Evolutionary conservation across 1,140 invertebrate species (phyloP).

Genomic region (Radopholus similis): DNA sequence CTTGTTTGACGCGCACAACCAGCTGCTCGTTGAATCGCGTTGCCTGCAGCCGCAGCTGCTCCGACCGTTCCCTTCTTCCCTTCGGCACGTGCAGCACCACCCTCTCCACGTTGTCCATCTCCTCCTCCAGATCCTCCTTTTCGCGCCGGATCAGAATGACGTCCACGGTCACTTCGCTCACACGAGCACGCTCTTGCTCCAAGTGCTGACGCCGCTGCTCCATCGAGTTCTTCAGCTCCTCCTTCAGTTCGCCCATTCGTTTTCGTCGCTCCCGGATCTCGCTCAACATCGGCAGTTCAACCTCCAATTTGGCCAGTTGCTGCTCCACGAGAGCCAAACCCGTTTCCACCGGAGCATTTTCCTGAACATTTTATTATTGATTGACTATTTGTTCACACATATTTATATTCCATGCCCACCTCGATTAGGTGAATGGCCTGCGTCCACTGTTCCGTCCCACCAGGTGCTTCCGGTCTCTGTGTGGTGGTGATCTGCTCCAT

Average conservation of each 20-base stretch:
- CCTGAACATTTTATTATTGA: not conserved
- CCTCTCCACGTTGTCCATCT: not conserved
- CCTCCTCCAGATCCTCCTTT: not conserved
- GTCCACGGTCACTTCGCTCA: not conserved
- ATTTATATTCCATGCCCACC: not conserved
- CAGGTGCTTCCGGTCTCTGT: too few relatives aligned
- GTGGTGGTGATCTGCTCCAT: too few relatives aligned
- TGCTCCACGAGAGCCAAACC: not conserved
- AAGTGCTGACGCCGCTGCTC: too few relatives aligned
- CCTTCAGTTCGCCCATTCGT: not conserved
- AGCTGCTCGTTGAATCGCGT: too few relatives aligned
- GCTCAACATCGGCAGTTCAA: not conserved
- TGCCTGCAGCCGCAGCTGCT: not conserved
- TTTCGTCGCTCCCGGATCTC: not conserved
- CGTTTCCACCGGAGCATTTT: not conserved
- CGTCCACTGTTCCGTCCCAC: not conserved
- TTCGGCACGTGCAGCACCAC: not conserved
- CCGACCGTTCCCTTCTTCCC: not conserved
- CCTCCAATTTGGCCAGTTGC: not conserved
- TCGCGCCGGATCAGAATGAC: not conserved
- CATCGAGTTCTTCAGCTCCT: not conserved
- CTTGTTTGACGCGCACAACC: too few relatives aligned
- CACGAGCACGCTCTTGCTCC: not conserved
- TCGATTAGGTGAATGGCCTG: not conserved
- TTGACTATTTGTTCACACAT: not conserved